Conservation (phyloP, 2,113 vertebrate species). For the Gallinago jamesoni region DNA sequence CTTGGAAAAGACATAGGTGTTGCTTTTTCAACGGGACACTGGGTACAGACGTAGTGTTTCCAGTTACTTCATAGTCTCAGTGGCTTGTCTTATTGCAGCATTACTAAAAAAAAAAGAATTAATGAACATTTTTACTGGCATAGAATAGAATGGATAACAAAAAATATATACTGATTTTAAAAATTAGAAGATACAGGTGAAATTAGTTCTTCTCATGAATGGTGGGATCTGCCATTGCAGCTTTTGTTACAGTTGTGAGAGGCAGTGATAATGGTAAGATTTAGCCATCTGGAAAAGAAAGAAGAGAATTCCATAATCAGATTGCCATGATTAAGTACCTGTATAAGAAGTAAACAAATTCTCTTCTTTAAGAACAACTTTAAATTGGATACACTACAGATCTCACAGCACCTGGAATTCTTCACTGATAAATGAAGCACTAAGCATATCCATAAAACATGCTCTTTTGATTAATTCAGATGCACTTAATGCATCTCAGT, state of each 20-base stretch:
- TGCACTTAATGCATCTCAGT: neutral
- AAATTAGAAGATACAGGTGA: neutral
- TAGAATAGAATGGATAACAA: neutral
- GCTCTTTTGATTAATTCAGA: neutral
- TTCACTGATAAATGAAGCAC: neutral
- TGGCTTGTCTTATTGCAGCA: neutral
- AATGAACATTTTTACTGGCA: neutral
- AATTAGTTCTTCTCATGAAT: neutral
- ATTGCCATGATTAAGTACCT: neutral
- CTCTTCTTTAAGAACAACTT: neutral
- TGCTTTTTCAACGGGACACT: neutral
- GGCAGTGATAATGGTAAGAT: neutral
- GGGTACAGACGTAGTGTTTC: neutral
- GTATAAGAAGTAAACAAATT: neutral
- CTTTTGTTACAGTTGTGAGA: neutral
- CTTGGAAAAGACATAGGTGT: neutral
- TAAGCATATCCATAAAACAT: neutral
- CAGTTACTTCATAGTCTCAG: neutral
- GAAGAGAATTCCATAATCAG: neutral
- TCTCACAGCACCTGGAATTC: neutral
- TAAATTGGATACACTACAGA: neutral
- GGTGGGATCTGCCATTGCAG: neutral
- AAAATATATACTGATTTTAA: neutral
- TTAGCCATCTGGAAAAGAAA: neutral
- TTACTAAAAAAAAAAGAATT: neutral